phyloP scores from a whole-genome alignment of 1,140 invertebrate genomes.

The Leptinotarsa undecemlineata region DNA sequence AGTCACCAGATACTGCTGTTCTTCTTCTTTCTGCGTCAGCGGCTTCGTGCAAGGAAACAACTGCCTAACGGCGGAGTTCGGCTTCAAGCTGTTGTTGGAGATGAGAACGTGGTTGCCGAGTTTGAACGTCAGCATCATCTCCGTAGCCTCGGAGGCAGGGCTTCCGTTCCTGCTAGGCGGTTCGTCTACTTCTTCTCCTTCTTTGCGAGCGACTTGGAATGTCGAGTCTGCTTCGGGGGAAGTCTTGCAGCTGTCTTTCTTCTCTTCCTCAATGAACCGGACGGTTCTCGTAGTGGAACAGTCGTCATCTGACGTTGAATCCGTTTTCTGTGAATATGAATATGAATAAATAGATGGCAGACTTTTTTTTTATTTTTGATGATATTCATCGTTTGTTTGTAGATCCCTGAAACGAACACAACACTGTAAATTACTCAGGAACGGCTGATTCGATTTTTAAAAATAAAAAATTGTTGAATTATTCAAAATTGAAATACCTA shows the following conservation, averaged over 20 bases:
- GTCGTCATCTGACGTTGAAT: conserved; percentile 58
- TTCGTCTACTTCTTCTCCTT: conserved; percentile 6
- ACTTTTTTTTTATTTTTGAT: not conserved
- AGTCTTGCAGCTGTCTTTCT: conserved; percentile 46
- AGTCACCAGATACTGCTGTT: conserved; percentile 62
- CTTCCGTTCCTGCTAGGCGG: conserved; percentile 2
- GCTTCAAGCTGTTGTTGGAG: conserved; percentile 65
- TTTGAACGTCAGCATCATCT: conserved; percentile 64
- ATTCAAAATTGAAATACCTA: too few species aligned
- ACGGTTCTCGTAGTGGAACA: conserved; percentile 57
- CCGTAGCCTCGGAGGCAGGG: conserved; percentile 53
- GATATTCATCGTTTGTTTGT: not conserved
- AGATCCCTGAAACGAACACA: too few species aligned
- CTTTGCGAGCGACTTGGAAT: conserved; percentile 27
- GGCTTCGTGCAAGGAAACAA: conserved; percentile 63
- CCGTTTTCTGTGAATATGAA: conserved; percentile 35
- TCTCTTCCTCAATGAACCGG: conserved; percentile 57
- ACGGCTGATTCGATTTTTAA: too few species aligned
- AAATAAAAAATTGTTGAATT: too few species aligned
- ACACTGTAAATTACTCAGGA: too few species aligned
- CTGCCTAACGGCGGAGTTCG: conserved; percentile 75
- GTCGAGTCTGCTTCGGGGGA: conserved; percentile 42
- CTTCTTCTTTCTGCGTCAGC: conserved; percentile 26
- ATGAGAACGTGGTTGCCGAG: conserved; percentile 62
- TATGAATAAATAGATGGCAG: conserved; percentile 24